These are phyloP conservation scores for Pycnonotus jocosus DNA, from an alignment of 2,113 vertebrate genomes.

Conservation along the genomic window DNA sequence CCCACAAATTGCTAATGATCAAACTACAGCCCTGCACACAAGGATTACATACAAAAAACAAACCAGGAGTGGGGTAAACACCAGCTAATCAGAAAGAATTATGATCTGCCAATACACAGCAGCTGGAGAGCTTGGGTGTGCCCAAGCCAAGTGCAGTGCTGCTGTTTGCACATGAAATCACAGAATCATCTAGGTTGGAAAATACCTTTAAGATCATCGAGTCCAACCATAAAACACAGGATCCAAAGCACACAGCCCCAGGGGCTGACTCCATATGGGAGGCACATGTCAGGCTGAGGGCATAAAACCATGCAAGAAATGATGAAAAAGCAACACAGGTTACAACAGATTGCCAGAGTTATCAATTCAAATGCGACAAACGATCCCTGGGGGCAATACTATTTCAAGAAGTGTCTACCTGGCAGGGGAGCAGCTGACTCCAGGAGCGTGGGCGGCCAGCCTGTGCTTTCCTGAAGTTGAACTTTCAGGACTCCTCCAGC, in stretches of 20 bases:
- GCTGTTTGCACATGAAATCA: background rate
- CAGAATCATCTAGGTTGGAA: background rate
- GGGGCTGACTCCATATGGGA: background rate
- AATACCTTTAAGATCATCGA: background rate
- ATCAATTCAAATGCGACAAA: constrained; percentile 2
- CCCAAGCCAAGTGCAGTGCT: background rate
- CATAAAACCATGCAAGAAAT: background rate
- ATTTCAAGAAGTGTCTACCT: constrained; percentile 1
- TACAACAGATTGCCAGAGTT: constrained; percentile 3
- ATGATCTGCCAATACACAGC: accelerated
- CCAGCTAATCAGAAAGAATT: background rate
- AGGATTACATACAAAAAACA: background rate
- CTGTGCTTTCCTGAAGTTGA: background rate
- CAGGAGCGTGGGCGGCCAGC: background rate
- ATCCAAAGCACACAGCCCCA: background rate
- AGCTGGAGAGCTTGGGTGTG: background rate
- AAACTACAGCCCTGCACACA: background rate
- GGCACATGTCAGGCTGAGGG: constrained; percentile 19
- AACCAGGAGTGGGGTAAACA: background rate
- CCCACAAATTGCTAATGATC: background rate
- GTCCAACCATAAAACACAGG: accelerated
- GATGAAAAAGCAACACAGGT: background rate
- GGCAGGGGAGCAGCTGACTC: background rate
- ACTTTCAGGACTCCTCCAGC: background rate
- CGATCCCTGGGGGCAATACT: background rate